Conservation (phyloP, 2,113 vertebrate genomes). For the Tympanuchus pallidicinctus region DNA sequence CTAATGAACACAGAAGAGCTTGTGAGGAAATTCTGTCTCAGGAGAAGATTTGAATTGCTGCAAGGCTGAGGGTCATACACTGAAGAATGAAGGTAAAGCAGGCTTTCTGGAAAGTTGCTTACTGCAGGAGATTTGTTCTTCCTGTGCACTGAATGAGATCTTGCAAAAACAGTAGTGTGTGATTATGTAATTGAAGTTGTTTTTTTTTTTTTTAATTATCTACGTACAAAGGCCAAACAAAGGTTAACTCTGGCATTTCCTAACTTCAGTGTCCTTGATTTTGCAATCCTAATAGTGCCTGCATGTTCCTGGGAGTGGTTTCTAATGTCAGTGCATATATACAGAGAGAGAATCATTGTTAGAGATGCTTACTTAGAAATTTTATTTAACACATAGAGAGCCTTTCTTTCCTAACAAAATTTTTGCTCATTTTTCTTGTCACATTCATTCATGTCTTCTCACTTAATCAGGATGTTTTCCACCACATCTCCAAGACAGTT, state of each 20-base stretch:
- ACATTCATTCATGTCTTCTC: constrained; percentile 7
- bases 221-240: constrained; percentile 36
- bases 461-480: constrained; percentile 48
- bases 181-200: constrained; percentile 45
- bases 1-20: background rate
- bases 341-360: background rate
- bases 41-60: background rate
- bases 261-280: constrained; percentile 41
- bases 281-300: background rate
- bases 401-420: background rate
- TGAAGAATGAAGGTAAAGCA: background rate
- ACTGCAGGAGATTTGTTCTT: constrained; percentile 39
- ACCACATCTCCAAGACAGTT: constrained; percentile 21
- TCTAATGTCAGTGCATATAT: background rate
- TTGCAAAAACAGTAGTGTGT: constrained; percentile 27
- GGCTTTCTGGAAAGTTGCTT: constrained; percentile 28
- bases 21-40: background rate
- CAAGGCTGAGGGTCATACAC: background rate
- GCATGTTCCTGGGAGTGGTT: constrained; percentile 23
- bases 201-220: constrained; percentile 10
- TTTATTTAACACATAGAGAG: background rate
- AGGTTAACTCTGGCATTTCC: constrained; percentile 67
- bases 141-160: constrained; percentile 48
- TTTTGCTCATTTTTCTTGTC: constrained; percentile 33
- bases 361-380: background rate